A percentile compares a stretch with the other conserved stretches of the same genome.
These are phyloP conservation scores for Thoracochromis brauschi DNA, from an alignment of 2,113 vertebrate species.

Conservation along the genomic window DNA sequence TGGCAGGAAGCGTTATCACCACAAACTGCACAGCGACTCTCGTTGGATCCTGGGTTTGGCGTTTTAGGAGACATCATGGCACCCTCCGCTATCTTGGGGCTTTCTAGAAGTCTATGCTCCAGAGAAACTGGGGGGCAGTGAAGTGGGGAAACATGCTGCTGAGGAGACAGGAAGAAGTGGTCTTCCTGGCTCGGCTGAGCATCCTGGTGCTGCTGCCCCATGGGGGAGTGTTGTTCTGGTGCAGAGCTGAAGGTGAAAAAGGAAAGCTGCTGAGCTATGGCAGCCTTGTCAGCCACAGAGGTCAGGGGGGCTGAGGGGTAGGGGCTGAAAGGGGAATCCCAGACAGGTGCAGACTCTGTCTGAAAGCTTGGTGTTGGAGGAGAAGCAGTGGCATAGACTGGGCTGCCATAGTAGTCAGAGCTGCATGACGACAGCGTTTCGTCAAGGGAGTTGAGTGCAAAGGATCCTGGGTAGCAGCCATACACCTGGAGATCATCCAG, in stretches of 20 bases:
- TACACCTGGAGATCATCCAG: slow-evolving; percentile 91
- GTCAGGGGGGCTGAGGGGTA: slow-evolving; percentile 74
- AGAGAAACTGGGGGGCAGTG: slow-evolving; percentile 68
- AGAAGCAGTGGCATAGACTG: slow-evolving; percentile 76
- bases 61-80: slow-evolving; percentile 66
- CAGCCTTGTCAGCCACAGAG: slow-evolving; percentile 67
- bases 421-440: slow-evolving; percentile 87
- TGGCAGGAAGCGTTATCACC: slow-evolving; percentile 93
- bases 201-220: slow-evolving; percentile 56
- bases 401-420: slow-evolving; percentile 88
- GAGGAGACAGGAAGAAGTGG: slow-evolving; percentile 68
- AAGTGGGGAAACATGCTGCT: slow-evolving; percentile 45
- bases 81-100: slow-evolving; percentile 59
- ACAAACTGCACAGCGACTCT: slow-evolving; percentile 87
- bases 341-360: slow-evolving; percentile 59
- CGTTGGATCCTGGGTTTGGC: slow-evolving; percentile 64
- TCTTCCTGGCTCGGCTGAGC: slow-evolving; percentile 63
- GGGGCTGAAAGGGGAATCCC: slow-evolving; percentile 83
- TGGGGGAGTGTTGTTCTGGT: slow-evolving; percentile 59
- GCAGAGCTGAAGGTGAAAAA: slow-evolving; percentile 80
- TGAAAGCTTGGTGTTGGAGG: slow-evolving; percentile 80
- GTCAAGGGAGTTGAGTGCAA: slow-evolving; percentile 75
- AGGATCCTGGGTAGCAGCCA: slow-evolving; percentile 84
- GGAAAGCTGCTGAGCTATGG: slow-evolving; percentile 67
- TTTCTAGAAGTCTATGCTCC: slow-evolving; percentile 65